Evolutionary conservation across 2,113 vertebrate genomes (phyloP), one percentile per base, ranked within the genome.

Genomic region (Paraplagusia blochii): DNA sequence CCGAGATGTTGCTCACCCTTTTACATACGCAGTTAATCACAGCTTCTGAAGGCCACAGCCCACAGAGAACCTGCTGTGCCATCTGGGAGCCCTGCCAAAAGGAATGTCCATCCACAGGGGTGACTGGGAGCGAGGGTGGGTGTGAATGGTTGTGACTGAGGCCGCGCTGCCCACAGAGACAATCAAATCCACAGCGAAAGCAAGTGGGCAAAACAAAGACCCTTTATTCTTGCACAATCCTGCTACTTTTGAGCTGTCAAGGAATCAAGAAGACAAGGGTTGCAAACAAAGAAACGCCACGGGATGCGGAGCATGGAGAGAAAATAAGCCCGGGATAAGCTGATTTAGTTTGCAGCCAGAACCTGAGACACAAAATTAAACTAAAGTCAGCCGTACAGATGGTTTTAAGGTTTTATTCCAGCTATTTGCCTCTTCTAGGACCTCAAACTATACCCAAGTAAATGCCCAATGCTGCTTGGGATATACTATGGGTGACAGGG

Each of bases 151-250:
- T 42, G 62, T 47, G 66, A 81, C 54, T 53, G 60, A 71, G 70
- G 70, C 77, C 69, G 43, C 19, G 69, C 58, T 63, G 73, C 74
- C 77, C 4, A 66, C 79, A 44, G 82, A 81, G 78, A 81, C 80
- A 82, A 82, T 82, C 84, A 81, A 80, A 85, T 87, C 76, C 74
- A 83, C 78, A 59, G 81, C 80, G 79, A 80, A 83, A 83, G 83
- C 78, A 80, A 80, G 83, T 58, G 77, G 60, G 73, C 65, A 60
- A 74, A 71, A 88, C 82, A 86, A 85, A 88, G 69, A 58, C 18
- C 44, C 74, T 76, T 84, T 86, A 73, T 85, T 81, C 69, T 58
- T 65, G 49, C 42, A 59, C 81, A 86, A 80, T 77, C 58, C 79
- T 68, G 68, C 74, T 61, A 59, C 81, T 82, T 71, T 80, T 14